These are phyloP conservation scores for Cynopterus sphinx DNA, from an alignment of 2,797 vertebrate genomes.

Conservation along the genomic window DNA sequence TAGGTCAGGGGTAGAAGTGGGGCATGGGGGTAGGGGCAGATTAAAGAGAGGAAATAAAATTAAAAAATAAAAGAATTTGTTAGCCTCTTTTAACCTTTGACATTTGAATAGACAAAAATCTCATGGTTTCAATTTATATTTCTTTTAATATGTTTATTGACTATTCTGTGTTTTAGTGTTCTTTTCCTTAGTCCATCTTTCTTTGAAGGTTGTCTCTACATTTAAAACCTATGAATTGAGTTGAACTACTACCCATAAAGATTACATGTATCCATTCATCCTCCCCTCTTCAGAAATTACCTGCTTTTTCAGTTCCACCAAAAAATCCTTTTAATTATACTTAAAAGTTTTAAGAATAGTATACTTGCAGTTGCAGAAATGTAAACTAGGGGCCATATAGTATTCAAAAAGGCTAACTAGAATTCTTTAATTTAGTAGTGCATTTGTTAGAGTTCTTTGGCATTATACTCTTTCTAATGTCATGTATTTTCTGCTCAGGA, in stretches of 20 bases:
- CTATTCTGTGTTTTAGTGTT: not conserved
- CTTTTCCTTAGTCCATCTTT: not conserved
- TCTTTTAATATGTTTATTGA: not conserved
- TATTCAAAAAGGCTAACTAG: not conserved
- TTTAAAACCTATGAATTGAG: not conserved
- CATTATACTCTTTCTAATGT: slow-evolving; percentile 28
- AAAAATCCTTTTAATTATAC: not conserved
- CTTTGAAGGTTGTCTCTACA: not conserved
- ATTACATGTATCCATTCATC: not conserved
- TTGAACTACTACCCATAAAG: not conserved
- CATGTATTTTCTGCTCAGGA: slow-evolving; percentile 84
- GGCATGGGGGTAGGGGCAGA: too few species aligned
- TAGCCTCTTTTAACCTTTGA: not conserved
- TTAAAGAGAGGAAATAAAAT: too few species aligned
- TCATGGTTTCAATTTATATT: not conserved
- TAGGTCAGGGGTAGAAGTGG: too few species aligned
- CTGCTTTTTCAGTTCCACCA: slow-evolving; percentile 21
- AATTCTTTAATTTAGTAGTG: slow-evolving; percentile 35
- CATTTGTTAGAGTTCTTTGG: slow-evolving; percentile 12
- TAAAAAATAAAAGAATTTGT: not conserved
- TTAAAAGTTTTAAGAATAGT: not conserved
- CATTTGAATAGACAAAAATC: not conserved
- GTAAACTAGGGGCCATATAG: not conserved
- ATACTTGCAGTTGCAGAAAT: slow-evolving; percentile 1
- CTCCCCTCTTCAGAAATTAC: not conserved